A percentile compares a stretch with the other conserved stretches of the same genome.
Conservation (phyloP, 1,140 invertebrate genomes). For the Anagrus nilaparvatae region DNA sequence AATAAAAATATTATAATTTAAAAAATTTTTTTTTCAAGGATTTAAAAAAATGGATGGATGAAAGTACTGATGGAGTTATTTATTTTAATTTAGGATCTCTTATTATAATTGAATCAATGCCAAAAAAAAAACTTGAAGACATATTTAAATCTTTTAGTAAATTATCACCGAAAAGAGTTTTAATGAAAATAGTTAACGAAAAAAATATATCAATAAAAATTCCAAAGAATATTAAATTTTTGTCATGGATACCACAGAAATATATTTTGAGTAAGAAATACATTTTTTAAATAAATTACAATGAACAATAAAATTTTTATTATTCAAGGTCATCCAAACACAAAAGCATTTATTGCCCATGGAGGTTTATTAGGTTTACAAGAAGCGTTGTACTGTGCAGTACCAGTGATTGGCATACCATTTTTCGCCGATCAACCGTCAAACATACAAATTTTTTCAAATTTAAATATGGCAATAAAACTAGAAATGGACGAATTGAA, state of each 20-base stretch:
- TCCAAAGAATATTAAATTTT: constrained; percentile 48
- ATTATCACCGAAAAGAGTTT: constrained; percentile 16
- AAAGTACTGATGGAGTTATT: constrained; percentile 54
- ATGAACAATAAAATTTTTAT: neutral
- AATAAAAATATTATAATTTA: too few species aligned
- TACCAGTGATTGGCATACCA: constrained; percentile 52
- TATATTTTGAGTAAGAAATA: constrained; percentile 47
- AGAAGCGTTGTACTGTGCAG: constrained; percentile 43
- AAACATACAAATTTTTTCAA: constrained; percentile 37
- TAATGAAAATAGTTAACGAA: constrained; percentile 20
- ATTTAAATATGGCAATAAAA: constrained; percentile 16
- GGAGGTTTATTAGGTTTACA: constrained; percentile 35
- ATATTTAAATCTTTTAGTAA: constrained; percentile 17
- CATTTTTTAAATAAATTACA: too few species aligned
- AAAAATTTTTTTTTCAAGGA: constrained; percentile 44
- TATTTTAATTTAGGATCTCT: constrained; percentile 62
- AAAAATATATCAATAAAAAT: constrained; percentile 24
- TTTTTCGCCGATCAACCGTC: constrained; percentile 49
- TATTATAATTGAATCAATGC: constrained; percentile 45
- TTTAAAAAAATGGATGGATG: constrained; percentile 52
- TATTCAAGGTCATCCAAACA: constrained; percentile 28
- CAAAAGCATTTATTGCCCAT: constrained; percentile 38
- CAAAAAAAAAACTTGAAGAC: constrained; percentile 36
- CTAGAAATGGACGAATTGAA: constrained; percentile 23
- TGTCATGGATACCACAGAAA: constrained; percentile 53